These are phyloP conservation scores for Drosophila setifemur DNA, from an alignment of 1,140 invertebrate genomes.

Conservation along the genomic window DNA sequence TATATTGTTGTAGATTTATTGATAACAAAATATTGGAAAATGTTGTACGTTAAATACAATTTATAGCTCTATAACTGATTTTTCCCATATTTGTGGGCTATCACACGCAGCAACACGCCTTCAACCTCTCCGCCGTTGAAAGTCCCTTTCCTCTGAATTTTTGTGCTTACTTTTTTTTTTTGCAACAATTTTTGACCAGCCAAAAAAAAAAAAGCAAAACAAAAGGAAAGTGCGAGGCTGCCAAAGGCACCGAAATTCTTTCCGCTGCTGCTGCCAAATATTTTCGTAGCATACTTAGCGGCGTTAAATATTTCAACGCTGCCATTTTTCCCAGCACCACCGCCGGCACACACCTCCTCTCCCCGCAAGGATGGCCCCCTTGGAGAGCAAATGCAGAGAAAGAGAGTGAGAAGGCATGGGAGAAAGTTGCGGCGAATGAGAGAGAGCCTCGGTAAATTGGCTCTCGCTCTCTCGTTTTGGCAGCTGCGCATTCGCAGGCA, in stretches of 20 bases:
- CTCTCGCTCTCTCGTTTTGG: constrained; percentile 24
- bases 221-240: background rate
- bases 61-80: too few relatives aligned
- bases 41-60: too few relatives aligned
- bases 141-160: constrained; percentile 34
- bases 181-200: background rate
- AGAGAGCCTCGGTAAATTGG: constrained; percentile 7
- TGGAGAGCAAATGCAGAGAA: background rate
- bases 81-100: too few relatives aligned
- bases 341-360: constrained; percentile 1
- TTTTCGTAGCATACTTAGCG: constrained; percentile 76
- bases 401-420: background rate
- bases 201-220: background rate
- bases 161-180: constrained; percentile 33
- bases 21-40: too few relatives aligned
- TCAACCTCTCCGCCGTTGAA: background rate
- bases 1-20: too few relatives aligned
- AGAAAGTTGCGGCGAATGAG: constrained; percentile 22
- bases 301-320: constrained; percentile 78
- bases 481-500: constrained; percentile 52
- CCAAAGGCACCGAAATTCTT: background rate
- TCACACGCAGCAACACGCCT: constrained; percentile 71
- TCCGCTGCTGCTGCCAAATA: constrained; percentile 31
- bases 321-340: constrained; percentile 53
- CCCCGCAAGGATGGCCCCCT: background rate